Conservation (phyloP, 2,797 vertebrate genomes). For the Triplophysa yarkandensis region DNA sequence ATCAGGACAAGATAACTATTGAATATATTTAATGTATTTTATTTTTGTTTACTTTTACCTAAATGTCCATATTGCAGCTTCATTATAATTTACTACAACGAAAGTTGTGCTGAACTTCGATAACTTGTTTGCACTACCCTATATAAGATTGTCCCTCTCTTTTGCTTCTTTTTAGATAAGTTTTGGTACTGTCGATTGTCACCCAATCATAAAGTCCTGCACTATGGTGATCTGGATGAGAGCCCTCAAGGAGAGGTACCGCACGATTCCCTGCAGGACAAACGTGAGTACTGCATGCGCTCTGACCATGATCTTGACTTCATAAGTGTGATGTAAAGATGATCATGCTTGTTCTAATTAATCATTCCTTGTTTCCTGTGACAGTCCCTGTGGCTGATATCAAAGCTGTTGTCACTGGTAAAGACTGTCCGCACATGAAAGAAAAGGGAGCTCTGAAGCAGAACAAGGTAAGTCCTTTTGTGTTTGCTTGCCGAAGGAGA, state of each 20-base stretch:
- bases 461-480: conserved; percentile 85
- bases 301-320: background rate
- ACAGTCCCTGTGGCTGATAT: conserved; percentile 98
- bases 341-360: background rate
- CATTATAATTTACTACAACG: background rate
- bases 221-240: conserved; percentile 98
- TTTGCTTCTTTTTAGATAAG: conserved; percentile 81
- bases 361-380: conserved; percentile 33
- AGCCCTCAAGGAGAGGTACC: conserved; percentile 96
- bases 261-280: conserved; percentile 96
- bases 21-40: too few relatives aligned
- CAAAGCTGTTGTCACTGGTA: conserved; percentile 98
- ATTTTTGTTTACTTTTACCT: too few relatives aligned
- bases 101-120: background rate
- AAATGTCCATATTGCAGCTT: too few relatives aligned
- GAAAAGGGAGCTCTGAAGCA: conserved; percentile 99
- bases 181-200: conserved; percentile 99
- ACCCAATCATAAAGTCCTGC: conserved; percentile 98
- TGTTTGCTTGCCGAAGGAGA: conserved; percentile 4
- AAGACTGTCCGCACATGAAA: conserved; percentile 99
- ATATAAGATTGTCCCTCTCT: conserved; percentile 18
- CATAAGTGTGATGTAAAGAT: background rate
- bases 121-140: background rate
- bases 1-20: too few relatives aligned
- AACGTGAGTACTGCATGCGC: conserved; percentile 80